Evolutionary conservation across 2,797 vertebrate species (phyloP).

Genomic region (Danio kyathit): DNA sequence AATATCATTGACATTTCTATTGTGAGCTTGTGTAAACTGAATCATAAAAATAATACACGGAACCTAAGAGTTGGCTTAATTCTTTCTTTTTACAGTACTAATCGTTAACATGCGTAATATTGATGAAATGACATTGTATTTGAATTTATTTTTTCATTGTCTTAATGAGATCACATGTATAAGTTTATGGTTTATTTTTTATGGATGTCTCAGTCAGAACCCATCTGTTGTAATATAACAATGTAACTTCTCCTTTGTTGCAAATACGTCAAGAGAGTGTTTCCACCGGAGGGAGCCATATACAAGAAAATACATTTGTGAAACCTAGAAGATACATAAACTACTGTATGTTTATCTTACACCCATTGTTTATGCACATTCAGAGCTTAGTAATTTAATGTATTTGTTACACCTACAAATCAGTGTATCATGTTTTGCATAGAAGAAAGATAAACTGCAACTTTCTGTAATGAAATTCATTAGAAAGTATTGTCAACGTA

Average conservation of each 20-base stretch:
- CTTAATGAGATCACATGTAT: neutral
- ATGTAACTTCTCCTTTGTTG: no score
- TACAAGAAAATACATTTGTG: neutral
- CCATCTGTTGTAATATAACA: no score
- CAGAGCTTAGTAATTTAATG: neutral
- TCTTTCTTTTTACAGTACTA: neutral
- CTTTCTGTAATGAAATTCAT: neutral
- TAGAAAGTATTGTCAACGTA: neutral
- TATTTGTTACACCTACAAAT: neutral
- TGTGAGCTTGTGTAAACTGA: no score
- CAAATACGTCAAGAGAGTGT: neutral
- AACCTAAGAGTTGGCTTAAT: neutral
- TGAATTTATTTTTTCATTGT: neutral
- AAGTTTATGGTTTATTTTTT: neutral
- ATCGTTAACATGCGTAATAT: no score
- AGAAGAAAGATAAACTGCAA: neutral
- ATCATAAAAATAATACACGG: conserved; percentile 3
- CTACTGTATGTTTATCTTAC: neutral
- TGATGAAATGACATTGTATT: neutral
- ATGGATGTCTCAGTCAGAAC: no score
- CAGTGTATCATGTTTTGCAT: neutral
- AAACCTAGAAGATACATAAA: neutral
- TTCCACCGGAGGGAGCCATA: conserved; percentile 35
- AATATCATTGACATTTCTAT: no score
- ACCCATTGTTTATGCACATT: neutral